Conservation (phyloP, 2,888 invertebrate species). For the Coecobrya sp. region DNA sequence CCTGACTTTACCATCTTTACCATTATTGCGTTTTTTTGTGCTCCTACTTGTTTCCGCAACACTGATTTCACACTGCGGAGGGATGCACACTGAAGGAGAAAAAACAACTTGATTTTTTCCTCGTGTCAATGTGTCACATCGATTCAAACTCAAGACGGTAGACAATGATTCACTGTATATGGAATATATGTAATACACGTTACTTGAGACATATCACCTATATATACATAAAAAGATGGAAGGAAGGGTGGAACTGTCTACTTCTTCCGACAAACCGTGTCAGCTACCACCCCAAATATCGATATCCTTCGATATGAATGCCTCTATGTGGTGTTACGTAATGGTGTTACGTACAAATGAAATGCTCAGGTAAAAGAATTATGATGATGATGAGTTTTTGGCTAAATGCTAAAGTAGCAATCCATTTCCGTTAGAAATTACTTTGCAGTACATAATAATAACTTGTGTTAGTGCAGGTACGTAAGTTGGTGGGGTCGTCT, state of each 20-base stretch:
- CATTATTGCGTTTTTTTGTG: constrained; percentile 58
- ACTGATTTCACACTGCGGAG: neutral
- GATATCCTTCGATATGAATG: neutral
- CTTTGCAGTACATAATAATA: neutral
- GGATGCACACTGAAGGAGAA: neutral
- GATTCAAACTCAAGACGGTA: neutral
- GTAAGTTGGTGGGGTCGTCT: neutral
- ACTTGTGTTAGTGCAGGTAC: neutral
- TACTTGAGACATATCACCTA: neutral
- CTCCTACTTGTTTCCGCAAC: constrained; percentile 51
- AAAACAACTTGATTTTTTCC: constrained; percentile 16
- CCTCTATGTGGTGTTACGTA: neutral
- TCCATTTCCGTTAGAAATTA: neutral
- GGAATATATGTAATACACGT: neutral
- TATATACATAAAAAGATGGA: neutral
- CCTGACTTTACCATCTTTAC: constrained; percentile 57
- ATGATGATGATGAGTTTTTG: neutral
- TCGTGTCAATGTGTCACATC: constrained; percentile 46
- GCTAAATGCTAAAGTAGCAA: neutral
- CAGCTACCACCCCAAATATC: neutral
- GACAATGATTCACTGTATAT: constrained; percentile 1
- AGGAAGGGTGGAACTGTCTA: neutral
- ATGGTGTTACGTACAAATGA: constrained; percentile 31
- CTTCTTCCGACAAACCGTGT: neutral
- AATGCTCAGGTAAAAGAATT: constrained; percentile 14